Base-by-base conservation (phyloP, 1,140 invertebrate genomes). In the Temnothorax nylanderi region DNA sequence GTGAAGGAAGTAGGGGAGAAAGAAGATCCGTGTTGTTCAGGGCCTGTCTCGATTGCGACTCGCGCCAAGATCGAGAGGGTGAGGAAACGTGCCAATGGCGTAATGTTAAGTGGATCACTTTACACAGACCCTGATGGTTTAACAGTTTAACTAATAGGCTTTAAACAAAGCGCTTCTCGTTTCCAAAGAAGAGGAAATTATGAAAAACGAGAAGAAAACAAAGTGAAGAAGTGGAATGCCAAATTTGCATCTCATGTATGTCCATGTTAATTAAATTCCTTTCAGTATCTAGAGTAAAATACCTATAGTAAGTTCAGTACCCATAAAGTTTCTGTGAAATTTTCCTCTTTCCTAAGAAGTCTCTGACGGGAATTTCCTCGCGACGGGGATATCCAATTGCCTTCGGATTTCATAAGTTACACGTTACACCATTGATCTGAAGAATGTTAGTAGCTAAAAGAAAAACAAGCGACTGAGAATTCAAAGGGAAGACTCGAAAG, bases 71-170 rank as follows among this genome's bases (percentile, higher is more conserved):
- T 32, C 3, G n/a, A 75, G 41, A 75, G 41, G 6, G 16, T 11
- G n/a, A n/a, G 5, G 47, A 74, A 34, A 21, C 58, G 2, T 21
- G 41, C 34, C 67, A 84, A 26, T 82, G 49, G 67, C 69, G 41
- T 74, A 84, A 37, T 74, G 3, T 51, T 21, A 32, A 49, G 11
- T 10, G 18, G 41, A 49, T 34, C 34, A 58, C 13, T 13, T 58
- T 76, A 56, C 5, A 41, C 13, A 8, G 3, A 13, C 1, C 26
- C 26, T 26, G 26, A 26, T 26, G 0, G 26, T 2, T 74, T 26
- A 26, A 26, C 51, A n/a, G 3, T n/a, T 16, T 11, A 58, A 26
- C 1, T 75, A 21, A 75, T 34, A 0, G 1, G 0, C 11, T 34
- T 34, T 13, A 54, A 51, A 32, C 18, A 67, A 67, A 67, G n/a